Evolutionary conservation across 2,113 vertebrate genomes (phyloP).

Genomic region (Gadus macrocephalus): DNA sequence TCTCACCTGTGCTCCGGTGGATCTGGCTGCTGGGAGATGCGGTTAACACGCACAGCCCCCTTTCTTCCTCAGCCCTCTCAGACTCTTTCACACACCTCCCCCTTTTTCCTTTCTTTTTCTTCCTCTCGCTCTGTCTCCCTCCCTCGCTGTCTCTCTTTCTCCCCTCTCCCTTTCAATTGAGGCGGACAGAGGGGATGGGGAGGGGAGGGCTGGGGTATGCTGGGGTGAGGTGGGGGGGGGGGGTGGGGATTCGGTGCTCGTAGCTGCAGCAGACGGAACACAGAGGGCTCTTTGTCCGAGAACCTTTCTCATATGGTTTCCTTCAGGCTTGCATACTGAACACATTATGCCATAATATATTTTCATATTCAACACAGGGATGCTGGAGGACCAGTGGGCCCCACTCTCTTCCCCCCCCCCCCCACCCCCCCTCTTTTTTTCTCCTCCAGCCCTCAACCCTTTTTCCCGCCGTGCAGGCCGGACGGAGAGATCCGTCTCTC

Average conservation of each 20-base stretch:
- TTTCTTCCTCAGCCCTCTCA: conserved; percentile 54
- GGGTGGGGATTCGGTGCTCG: conserved; percentile 27
- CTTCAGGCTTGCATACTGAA: conserved; percentile 80
- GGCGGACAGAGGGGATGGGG: conserved; percentile 58
- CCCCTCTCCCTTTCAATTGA: conserved; percentile 32
- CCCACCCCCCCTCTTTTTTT: too few species aligned
- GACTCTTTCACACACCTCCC: conserved; percentile 23
- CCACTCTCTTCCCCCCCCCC: conserved; percentile 6
- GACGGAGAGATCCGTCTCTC: conserved; percentile 10
- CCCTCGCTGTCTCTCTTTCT: conserved; percentile 16
- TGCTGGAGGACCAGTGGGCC: conserved; percentile 46
- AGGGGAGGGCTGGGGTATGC: conserved; percentile 43
- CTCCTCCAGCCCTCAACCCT: conserved; percentile 26
- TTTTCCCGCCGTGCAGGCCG: conserved; percentile 43
- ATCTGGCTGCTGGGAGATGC: conserved; percentile 47
- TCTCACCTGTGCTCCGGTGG: conserved; percentile 36
- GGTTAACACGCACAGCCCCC: conserved; percentile 55
- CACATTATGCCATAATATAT: conserved; percentile 77
- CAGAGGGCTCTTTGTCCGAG: conserved; percentile 76
- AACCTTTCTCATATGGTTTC: conserved; percentile 78
- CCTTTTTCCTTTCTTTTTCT: conserved; percentile 17
- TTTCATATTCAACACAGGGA: conserved; percentile 66
- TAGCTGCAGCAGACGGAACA: conserved; percentile 65
- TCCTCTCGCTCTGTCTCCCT: conserved; percentile 23
- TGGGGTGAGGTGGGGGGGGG: conserved; percentile 24